Evolutionary conservation across 1,140 invertebrate genomes (phyloP).

Genomic region (Drosophila sp.): DNA sequence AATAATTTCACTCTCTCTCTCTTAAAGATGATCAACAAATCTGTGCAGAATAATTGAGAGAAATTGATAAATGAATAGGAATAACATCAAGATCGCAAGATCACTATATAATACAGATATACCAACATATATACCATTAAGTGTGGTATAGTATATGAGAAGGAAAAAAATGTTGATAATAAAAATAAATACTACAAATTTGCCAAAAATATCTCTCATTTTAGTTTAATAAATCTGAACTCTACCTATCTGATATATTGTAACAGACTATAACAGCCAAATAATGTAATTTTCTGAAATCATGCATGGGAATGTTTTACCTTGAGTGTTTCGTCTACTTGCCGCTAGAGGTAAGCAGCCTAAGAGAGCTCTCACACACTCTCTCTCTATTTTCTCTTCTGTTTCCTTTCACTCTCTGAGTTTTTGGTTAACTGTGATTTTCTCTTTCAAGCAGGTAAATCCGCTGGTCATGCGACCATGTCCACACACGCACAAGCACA

Average conservation of each 20-base stretch:
- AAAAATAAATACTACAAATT: no score
- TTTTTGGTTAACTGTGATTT: slow-evolving; percentile 2
- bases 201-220: no score
- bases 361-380: background rate
- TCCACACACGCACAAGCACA: background rate
- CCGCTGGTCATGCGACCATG: slow-evolving; percentile 28
- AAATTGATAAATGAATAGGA: background rate
- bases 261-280: no score
- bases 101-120: no score
- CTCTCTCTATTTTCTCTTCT: slow-evolving; percentile 19
- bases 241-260: no score
- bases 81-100: background rate
- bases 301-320: background rate
- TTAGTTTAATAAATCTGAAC: no score
- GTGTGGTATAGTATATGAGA: no score
- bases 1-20: background rate
- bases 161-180: no score
- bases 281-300: no score
- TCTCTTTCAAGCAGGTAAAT: slow-evolving; percentile 54
- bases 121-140: no score
- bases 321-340: background rate
- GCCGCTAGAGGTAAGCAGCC: background rate
- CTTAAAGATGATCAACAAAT: background rate
- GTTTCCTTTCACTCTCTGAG: background rate
- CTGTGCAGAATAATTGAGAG: background rate